Base-by-base conservation (phyloP, 2,888 invertebrate species). In the Andrena chrysosceles region DNA sequence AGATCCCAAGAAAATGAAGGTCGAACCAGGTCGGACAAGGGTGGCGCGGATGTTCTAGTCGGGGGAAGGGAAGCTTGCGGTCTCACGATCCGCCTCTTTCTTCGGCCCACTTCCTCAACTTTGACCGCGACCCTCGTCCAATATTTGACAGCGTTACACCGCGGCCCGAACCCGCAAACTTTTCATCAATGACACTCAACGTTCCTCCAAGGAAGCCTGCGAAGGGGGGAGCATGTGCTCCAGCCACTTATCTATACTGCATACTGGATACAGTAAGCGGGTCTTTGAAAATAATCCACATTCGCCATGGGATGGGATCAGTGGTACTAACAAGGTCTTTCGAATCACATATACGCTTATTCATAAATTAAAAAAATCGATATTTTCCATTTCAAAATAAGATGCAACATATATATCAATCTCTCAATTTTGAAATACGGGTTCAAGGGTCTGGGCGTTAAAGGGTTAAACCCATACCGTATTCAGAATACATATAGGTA, bases 41-140 rank as follows among this genome's bases (percentile, higher is more conserved):
- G n/a, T n/a, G 48, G 49, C 1, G 42, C 10, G 49, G 16, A 69
- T 35, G 42, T 31, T 63, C 63, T 33, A 10, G n/a, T 20, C 5
- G 8, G 35, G n/a, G 23, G 31, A 59, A 52, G 49, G 63, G 68
- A 64, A 75, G 48, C 70, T 42, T 69, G 67, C 75, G 68, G 23
- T 72, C 67, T 63, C 56, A 73, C 73, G 31, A 70, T 64, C 67
- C 60, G 59, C 54, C 69, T 60, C 49, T 63, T 70, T 79, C 77
- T 84, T 67, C 68, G 77, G 64, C 73, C 74, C 59, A 49, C 71
- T 72, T 72, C 29, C 68, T 52, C 69, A 49, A 83, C 83, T 77
- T 85, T 75, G 75, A 81, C 80, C 80, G 42, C 62, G 72, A 79
- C 80, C 73, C 77, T 77, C 67, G 75, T 85, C 54, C 63, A 81